These are phyloP conservation scores for Sicus ferrugineus DNA, from an alignment of 2,888 invertebrate species.

Conservation along the genomic window DNA sequence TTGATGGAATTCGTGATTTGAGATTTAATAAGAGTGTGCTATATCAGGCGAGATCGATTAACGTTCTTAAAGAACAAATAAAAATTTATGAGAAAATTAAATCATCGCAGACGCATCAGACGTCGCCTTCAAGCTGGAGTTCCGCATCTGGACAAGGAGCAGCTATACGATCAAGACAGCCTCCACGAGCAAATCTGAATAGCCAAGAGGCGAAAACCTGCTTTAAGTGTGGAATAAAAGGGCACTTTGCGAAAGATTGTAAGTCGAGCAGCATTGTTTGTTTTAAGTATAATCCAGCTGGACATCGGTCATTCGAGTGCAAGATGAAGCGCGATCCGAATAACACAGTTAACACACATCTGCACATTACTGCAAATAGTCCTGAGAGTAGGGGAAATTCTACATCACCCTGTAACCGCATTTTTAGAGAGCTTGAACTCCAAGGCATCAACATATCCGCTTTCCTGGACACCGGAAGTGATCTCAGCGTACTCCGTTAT, in stretches of 20 bases:
- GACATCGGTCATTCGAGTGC: conserved; percentile 24
- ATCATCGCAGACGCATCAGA: not conserved
- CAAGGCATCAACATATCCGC: conserved; percentile 22
- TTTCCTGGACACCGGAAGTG: conserved; percentile 25
- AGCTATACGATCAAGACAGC: not conserved
- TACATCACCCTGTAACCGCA: conserved; percentile 8
- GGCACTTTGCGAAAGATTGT: conserved; percentile 20
- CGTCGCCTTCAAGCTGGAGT: not conserved
- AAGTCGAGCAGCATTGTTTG: not conserved
- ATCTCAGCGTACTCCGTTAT: conserved; percentile 26
- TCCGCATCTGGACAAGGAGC: not conserved
- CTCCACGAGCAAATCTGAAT: not conserved
- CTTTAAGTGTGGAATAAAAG: conserved; percentile 17
- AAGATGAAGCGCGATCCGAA: not conserved
- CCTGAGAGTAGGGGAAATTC: not conserved
- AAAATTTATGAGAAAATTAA: conserved; percentile 30
- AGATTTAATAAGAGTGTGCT: conserved; percentile 22
- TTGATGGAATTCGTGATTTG: conserved; percentile 31
- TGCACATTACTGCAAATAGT: not conserved
- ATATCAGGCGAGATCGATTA: conserved; percentile 23
- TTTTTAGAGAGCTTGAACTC: conserved; percentile 28
- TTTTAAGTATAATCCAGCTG: conserved; percentile 12
- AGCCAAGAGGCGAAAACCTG: not conserved
- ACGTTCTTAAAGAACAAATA: conserved; percentile 22
- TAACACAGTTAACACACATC: not conserved